These are phyloP conservation scores for Helicoverpa armigera DNA, from an alignment of 1,140 invertebrate species.

Conservation along the genomic window DNA sequence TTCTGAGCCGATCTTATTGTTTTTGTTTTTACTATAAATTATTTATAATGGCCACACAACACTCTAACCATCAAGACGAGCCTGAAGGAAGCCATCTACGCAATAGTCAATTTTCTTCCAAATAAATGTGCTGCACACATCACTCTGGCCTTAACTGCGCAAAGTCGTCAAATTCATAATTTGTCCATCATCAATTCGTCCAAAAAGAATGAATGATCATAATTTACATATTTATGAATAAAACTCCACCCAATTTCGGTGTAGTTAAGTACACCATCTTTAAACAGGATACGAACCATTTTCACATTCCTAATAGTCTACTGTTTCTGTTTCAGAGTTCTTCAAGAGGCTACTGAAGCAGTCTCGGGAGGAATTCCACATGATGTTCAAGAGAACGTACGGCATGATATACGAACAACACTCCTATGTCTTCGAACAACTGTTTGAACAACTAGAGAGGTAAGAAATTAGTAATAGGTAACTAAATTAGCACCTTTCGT, in stretches of 20 bases:
- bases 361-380: constrained; percentile 95
- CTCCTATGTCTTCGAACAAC: constrained; percentile 95
- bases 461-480: constrained; percentile 47
- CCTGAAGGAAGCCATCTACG: too few relatives aligned
- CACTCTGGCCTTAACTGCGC: too few relatives aligned
- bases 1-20: not conserved
- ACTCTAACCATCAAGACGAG: too few relatives aligned
- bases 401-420: constrained; percentile 98
- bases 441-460: constrained; percentile 96
- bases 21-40: not conserved
- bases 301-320: not conserved
- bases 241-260: not conserved
- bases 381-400: constrained; percentile 98
- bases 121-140: too few relatives aligned
- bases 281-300: not conserved
- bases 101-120: too few relatives aligned
- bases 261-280: not conserved
- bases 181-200: too few relatives aligned
- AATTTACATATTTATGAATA: too few relatives aligned
- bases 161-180: too few relatives aligned
- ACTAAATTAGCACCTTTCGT: too few relatives aligned
- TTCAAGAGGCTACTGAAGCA: constrained; percentile 94
- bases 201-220: too few relatives aligned
- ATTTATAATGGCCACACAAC: too few relatives aligned
- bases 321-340: constrained; percentile 89